Base-by-base conservation (phyloP, 2,797 vertebrate species). In the Ptychadena robeensis region DNA sequence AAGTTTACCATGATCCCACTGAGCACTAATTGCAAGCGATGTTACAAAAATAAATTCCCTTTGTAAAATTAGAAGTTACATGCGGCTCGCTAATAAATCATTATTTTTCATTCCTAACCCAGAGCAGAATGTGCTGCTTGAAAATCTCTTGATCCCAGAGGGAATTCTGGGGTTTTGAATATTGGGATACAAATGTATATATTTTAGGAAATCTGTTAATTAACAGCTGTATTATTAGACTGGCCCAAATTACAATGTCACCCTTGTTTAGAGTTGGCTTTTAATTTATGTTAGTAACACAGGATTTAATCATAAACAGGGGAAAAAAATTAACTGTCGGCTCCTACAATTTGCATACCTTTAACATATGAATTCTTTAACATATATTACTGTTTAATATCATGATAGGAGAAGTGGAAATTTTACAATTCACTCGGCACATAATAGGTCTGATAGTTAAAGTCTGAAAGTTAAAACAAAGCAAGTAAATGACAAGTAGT, bases 11-110 rank as follows among this genome's bases (percentile, higher is more conserved):
- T 85, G 70, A 80, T 76, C 83, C 83, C 28, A 81, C 78, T 80
- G 83, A 75, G 83, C 83, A 65, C 78, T 85, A 85, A 85, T 85
- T 85, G 66, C 72, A 37, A 80, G 61, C 61, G 73, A 80, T 72
- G 71, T 76, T 71, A 81, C 83, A 81, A 85, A 84, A 80, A 85
- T 80, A 85, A 61, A 85, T 85, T 80, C 82, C 80, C 82, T 73
- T 79, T 80, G 83, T 81, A 76, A 85, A 85, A 85, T 85, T 76
- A 85, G 78, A 85, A 80, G 69, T 85, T 71, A 64, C 83, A 71
- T 18, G 48, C 48, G 2, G 70, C 72, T 85, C 66, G 32, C 78
- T 85, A 80, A 81, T 85, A 85, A 81, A 85, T 85, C 78, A 85
- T 85, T 85, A 81, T 85, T 76, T 81, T 76, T 67, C 66, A 38